A percentile compares a stretch with the other conserved stretches of the same genome.
Conservation (phyloP, 2,113 vertebrate genomes). For the Glaucidium brasilianum region DNA sequence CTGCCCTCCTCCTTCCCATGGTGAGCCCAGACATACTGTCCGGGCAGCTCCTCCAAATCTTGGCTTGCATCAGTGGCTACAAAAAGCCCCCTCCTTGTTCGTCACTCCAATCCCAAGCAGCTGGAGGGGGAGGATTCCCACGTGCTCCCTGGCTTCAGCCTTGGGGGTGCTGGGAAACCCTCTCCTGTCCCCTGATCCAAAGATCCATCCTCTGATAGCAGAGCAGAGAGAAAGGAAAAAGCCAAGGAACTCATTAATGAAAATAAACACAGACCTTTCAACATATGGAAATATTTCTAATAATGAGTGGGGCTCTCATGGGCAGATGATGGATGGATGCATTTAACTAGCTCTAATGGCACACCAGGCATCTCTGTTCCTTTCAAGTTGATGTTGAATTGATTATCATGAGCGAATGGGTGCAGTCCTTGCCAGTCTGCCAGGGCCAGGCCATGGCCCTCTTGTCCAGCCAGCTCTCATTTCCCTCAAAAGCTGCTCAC, state of each 20-base stretch:
- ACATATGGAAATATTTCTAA: neutral
- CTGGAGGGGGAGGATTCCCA: neutral
- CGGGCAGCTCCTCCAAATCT: neutral
- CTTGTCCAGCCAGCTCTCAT: neutral
- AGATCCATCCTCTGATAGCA: neutral
- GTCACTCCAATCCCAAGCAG: neutral
- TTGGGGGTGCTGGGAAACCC: accelerated
- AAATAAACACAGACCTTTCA: neutral
- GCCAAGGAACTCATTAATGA: neutral
- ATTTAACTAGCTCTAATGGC: neutral
- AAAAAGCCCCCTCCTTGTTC: neutral
- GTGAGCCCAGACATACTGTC: neutral
- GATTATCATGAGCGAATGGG: neutral
- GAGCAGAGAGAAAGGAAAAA: neutral
- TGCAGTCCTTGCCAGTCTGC: neutral
- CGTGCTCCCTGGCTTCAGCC: neutral
- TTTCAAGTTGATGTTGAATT: neutral
- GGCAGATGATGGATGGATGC: neutral
- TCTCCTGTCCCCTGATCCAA: neutral
- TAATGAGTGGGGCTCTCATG: accelerated
- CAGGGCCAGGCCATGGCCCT: neutral
- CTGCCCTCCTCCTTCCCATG: accelerated
- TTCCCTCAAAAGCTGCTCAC: neutral
- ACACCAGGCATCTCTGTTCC: neutral
- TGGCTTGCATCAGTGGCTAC: neutral